Conservation (phyloP, 2,797 vertebrate genomes). For the Urosaurus nigricauda region DNA sequence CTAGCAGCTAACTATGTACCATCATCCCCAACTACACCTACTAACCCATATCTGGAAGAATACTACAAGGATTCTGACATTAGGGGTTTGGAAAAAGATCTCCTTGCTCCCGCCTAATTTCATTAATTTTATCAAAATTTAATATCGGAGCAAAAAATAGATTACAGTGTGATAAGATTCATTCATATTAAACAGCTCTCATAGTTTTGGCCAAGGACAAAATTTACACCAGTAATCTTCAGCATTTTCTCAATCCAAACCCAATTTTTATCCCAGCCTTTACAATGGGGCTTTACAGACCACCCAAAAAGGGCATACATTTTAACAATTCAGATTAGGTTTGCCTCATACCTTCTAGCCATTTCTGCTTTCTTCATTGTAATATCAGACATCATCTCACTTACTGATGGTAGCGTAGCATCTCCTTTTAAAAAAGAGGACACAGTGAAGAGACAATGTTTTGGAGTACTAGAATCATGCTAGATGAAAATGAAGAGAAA, state of each 20-base stretch:
- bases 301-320: background rate
- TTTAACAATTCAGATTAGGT: background rate
- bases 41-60: no score
- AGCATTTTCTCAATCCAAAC: background rate
- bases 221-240: background rate
- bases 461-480: background rate
- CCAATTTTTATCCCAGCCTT: rapidly evolving
- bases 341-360: slow-evolving; percentile 64
- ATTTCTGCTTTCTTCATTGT: slow-evolving; percentile 69
- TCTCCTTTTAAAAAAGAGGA: slow-evolving; percentile 74
- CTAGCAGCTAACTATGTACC: no score
- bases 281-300: no score
- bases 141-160: background rate
- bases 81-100: background rate
- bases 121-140: background rate
- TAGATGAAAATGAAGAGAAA: background rate
- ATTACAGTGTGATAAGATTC: background rate
- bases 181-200: no score
- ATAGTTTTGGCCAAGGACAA: background rate
- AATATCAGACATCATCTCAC: slow-evolving; percentile 82
- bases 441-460: background rate
- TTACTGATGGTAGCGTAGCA: slow-evolving; percentile 73
- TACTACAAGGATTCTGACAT: no score
- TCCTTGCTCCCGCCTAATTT: background rate
- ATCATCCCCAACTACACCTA: no score